phyloP scores from a whole-genome alignment of 2,888 invertebrate genomes.

The Ariolimax columbianus region DNA sequence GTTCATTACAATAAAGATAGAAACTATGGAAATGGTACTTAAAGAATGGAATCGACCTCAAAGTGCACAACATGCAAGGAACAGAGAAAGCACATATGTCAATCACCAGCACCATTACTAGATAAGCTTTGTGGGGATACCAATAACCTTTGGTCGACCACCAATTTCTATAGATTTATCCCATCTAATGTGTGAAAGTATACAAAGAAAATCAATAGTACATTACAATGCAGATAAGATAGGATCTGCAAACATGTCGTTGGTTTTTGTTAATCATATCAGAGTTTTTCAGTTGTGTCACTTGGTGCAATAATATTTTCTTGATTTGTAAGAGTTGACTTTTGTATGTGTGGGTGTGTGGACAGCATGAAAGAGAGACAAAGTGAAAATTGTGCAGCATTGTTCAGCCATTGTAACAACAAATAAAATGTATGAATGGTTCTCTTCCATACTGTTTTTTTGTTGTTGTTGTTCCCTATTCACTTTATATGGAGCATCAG shows the following conservation, averaged over 20 bases:
- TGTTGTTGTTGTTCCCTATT: too few species aligned
- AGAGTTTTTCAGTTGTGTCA: not conserved
- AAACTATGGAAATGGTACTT: too few species aligned
- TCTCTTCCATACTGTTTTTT: too few species aligned
- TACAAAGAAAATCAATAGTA: not conserved
- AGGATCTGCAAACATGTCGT: not conserved
- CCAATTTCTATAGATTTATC: not conserved
- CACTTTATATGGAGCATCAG: too few species aligned
- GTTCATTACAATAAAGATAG: too few species aligned
- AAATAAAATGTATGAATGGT: not conserved
- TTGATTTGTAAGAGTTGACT: not conserved
- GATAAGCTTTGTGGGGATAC: too few species aligned
- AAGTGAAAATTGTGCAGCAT: too few species aligned
- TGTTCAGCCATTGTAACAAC: not conserved
- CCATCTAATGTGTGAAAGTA: not conserved
- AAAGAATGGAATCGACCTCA: too few species aligned
- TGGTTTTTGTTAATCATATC: not conserved
- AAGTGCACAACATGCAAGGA: too few species aligned
- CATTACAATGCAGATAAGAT: not conserved
- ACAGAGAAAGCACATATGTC: too few species aligned
- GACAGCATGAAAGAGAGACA: too few species aligned
- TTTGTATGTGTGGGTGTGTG: not conserved
- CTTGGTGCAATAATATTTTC: slow-evolving; percentile 23
- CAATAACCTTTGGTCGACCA: too few species aligned
- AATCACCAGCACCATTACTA: not conserved